Evolutionary conservation across 1,140 invertebrate genomes (phyloP).

Genomic region (Ladona fulva): DNA sequence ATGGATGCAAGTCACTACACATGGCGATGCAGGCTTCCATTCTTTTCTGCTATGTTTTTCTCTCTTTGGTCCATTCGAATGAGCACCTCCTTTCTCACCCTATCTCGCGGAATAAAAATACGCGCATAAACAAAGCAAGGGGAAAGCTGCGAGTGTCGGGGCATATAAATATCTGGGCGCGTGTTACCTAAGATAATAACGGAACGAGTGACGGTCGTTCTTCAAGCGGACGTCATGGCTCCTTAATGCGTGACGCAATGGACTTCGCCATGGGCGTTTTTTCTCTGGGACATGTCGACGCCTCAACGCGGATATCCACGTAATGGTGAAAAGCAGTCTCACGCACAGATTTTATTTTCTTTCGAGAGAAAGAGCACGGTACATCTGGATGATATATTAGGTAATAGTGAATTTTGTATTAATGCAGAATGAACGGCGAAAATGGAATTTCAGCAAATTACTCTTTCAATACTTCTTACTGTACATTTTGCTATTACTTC

Average conservation of each 20-base stretch:
- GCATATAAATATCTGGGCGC: not conserved
- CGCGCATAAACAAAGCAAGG: not conserved
- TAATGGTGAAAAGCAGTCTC: too few relatives aligned
- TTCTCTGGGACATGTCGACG: too few relatives aligned
- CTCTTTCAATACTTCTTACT: too few relatives aligned
- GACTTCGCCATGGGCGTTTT: too few relatives aligned
- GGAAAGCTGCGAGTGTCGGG: not conserved
- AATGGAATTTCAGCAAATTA: too few relatives aligned
- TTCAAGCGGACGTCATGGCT: not conserved
- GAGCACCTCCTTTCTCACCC: not conserved
- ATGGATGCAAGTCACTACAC: not conserved
- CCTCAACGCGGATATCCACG: too few relatives aligned
- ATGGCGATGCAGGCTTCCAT: not conserved
- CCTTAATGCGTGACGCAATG: conserved; percentile 7
- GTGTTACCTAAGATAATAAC: conserved; percentile 6
- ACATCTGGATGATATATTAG: too few relatives aligned
- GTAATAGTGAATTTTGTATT: too few relatives aligned
- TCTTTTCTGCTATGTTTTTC: not conserved
- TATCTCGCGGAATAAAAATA: not conserved
- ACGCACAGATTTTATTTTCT: too few relatives aligned
- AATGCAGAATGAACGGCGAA: too few relatives aligned
- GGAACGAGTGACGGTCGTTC: not conserved
- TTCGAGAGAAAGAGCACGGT: too few relatives aligned
- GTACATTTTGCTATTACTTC: too few relatives aligned
- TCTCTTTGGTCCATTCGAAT: not conserved